Conservation (phyloP, 2,888 invertebrate genomes). For the Metellina segmentata region DNA sequence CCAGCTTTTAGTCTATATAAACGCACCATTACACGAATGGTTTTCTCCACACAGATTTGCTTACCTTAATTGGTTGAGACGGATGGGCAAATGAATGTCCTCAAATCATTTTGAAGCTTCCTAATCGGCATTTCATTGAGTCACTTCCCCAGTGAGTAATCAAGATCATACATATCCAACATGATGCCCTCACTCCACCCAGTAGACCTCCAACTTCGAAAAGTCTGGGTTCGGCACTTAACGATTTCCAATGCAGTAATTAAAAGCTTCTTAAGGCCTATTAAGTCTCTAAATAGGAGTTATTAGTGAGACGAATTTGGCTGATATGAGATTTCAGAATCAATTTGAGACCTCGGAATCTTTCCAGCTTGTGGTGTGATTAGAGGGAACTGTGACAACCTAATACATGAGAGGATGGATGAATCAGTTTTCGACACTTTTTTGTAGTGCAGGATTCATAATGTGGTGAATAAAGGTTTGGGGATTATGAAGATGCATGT, state of each 20-base stretch:
- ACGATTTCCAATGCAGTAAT: slow-evolving; percentile 18
- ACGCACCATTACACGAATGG: too few relatives aligned
- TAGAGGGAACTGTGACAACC: slow-evolving; percentile 4
- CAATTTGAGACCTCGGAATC: slow-evolving; percentile 30
- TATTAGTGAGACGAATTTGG: slow-evolving; percentile 25
- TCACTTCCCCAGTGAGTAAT: background rate
- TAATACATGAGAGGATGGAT: slow-evolving; percentile 28
- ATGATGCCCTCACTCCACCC: background rate
- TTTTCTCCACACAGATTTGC: too few relatives aligned
- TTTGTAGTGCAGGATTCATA: background rate
- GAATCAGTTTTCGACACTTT: background rate
- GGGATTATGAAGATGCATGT: too few relatives aligned
- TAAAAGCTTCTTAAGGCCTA: slow-evolving; percentile 35
- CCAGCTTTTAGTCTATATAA: too few relatives aligned
- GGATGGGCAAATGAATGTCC: background rate
- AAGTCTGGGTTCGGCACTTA: background rate
- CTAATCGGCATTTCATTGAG: slow-evolving; percentile 26
- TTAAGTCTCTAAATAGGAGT: slow-evolving; percentile 40
- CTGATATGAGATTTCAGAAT: slow-evolving; percentile 28
- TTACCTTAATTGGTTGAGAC: too few relatives aligned
- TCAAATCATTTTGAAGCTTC: slow-evolving; percentile 2
- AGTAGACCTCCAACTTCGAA: slow-evolving; percentile 19
- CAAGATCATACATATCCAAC: background rate
- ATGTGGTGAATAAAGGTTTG: background rate
- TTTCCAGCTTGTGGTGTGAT: background rate